Base-by-base conservation (phyloP, 2,888 invertebrate genomes). In the Anodontia alba region DNA sequence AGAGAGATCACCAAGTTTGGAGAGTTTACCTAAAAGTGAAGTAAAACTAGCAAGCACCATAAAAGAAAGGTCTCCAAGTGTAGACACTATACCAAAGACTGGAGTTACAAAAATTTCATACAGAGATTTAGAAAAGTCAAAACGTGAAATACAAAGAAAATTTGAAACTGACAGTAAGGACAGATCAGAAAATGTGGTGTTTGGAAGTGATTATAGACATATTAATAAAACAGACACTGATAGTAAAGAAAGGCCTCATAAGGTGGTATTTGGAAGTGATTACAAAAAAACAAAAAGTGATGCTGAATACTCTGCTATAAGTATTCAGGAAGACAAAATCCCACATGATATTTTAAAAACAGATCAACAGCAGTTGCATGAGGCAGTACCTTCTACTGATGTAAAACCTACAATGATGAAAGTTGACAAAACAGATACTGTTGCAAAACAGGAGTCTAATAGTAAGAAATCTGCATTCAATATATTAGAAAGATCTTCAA, bases 51-150 rank as follows among this genome's bases (percentile, higher is more conserved):
- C 7, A 23, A 20, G 20, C 7, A 15, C 67, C 23, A 23, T 69
- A 10, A 69, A 69, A 26, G 69, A 69, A 69, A 69, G 46, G 43
- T 69, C 69, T 10, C 69, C 69, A 26, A 69, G 71, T 71, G 71
- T 17, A 20, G 43, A 36, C 1, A 43, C 5, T 46, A 38, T 43
- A 33, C n/a, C 71, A 5, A 71, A 36, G 46, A 1, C 31, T 49
- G 71, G 71, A 31, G 51, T 49, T 23, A 31, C 73, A 42, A 66
- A 73, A 66, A 73, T 31, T 7, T 42, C 57, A 42, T 29, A 57
- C 26, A 73, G 66, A 43, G 33, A 57, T 42, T 29, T 43, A 42
- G 43, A 69, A 69, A 69, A 26, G 29, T 23, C 46, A 7, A 42
- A 42, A 43, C 23, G n/a, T 3, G 69, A 69, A 42, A 12, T 17